Percentiles rank a stretch among this genome's conserved stretches.
phyloP scores from a whole-genome alignment of 2,113 vertebrate species.

The Gnathonemus longibarbis region DNA sequence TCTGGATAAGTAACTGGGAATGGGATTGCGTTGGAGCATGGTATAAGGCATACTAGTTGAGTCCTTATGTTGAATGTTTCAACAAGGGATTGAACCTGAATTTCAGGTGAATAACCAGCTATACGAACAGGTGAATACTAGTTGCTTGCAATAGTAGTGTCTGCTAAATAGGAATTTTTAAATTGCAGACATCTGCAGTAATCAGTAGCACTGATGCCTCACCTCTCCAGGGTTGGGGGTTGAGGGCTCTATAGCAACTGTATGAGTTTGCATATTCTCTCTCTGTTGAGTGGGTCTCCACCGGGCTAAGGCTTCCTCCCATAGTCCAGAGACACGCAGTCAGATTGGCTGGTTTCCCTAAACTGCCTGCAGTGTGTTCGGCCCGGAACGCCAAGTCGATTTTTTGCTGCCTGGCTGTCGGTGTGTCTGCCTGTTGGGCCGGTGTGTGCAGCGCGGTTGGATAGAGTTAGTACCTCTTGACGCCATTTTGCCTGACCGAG shows the following conservation, averaged over 20 bases:
- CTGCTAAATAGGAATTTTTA: background rate
- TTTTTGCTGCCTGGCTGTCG: background rate
- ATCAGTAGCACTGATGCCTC: background rate
- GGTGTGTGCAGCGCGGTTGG: background rate
- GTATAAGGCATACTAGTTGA: background rate
- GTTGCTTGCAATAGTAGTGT: background rate
- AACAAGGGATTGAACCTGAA: background rate
- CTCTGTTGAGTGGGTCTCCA: background rate
- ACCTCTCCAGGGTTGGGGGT: background rate
- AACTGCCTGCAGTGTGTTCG: background rate
- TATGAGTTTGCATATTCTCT: background rate
- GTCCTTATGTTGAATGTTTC: too few species aligned
- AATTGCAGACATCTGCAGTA: background rate
- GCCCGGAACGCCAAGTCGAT: background rate
- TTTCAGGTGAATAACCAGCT: background rate
- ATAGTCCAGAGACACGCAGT: background rate
- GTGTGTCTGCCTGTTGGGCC: background rate
- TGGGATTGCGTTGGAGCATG: background rate
- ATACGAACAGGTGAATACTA: background rate
- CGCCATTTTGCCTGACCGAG: background rate
- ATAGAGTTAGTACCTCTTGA: background rate
- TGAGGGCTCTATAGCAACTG: background rate
- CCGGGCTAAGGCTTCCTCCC: background rate
- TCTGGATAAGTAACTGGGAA: background rate
- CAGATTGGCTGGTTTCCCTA: background rate